A percentile compares a stretch with the other conserved stretches of the same genome.
Evolutionary conservation across 2,888 invertebrate genomes (phyloP).

Genomic region (Poecilobothrus nobilitatus): DNA sequence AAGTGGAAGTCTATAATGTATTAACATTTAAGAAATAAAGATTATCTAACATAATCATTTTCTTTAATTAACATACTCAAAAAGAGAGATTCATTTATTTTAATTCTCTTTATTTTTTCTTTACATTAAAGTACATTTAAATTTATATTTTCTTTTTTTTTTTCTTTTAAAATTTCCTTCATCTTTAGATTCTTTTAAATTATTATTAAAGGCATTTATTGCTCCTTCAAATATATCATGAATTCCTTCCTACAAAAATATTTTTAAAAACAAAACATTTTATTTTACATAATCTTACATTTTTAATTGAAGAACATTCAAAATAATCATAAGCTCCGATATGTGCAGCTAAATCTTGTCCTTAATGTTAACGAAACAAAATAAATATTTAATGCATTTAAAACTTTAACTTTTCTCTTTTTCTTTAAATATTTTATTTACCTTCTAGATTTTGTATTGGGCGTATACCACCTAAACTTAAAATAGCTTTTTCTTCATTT

Average conservation of each 20-base stretch:
- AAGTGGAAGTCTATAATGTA: no score
- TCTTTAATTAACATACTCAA: no score
- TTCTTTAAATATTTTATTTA: background rate
- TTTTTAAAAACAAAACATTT: background rate
- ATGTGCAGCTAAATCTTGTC: conserved; percentile 9
- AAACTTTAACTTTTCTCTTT: no score
- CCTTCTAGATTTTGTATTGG: background rate
- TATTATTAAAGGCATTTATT: background rate
- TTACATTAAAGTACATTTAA: background rate
- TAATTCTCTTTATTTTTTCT: no score
- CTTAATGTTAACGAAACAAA: background rate
- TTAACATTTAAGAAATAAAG: no score
- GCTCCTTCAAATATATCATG: conserved; percentile 9
- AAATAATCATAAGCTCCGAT: conserved; percentile 8
- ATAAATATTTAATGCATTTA: background rate
- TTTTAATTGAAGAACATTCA: conserved; percentile 9
- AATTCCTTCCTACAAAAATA: conserved; percentile 2
- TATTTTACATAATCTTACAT: background rate
- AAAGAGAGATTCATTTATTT: no score
- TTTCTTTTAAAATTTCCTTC: background rate
- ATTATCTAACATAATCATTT: no score
- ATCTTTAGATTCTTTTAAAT: background rate
- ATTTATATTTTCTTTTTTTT: background rate
- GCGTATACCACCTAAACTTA: background rate
- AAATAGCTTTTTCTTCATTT: background rate